A percentile compares a stretch with the other conserved stretches of the same genome.
Evolutionary conservation across 1,140 invertebrate species (phyloP).

Genomic region (Lordiphosa collinella): DNA sequence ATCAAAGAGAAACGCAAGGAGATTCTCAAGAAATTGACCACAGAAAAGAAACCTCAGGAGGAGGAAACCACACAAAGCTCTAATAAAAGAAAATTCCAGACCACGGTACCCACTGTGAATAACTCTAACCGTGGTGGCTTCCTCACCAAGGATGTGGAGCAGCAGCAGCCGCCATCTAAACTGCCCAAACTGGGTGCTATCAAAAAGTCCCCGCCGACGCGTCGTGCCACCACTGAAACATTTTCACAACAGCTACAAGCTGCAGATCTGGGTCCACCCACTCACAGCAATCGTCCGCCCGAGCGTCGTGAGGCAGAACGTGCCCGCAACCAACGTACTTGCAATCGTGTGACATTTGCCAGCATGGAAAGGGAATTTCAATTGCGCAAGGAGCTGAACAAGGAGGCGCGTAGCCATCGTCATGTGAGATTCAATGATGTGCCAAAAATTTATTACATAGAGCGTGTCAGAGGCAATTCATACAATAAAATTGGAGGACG

Average conservation of each 20-base stretch:
- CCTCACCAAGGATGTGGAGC: slow-evolving; percentile 27
- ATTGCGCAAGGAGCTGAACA: neutral
- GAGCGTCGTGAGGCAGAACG: slow-evolving; percentile 38
- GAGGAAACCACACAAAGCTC: too few species aligned
- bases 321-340: slow-evolving; percentile 50
- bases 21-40: slow-evolving; percentile 43
- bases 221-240: slow-evolving; percentile 25
- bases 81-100: slow-evolving; percentile 20
- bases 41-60: slow-evolving; percentile 12
- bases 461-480: slow-evolving; percentile 8
- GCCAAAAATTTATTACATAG: slow-evolving; percentile 18
- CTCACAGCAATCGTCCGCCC: neutral
- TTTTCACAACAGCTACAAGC: slow-evolving; percentile 33
- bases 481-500: neutral
- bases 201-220: neutral
- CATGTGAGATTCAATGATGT: slow-evolving; percentile 33
- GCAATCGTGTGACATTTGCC: slow-evolving; percentile 62
- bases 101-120: slow-evolving; percentile 23
- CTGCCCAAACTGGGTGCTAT: slow-evolving; percentile 6
- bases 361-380: slow-evolving; percentile 48
- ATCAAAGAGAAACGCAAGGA: slow-evolving; percentile 58
- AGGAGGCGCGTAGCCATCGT: slow-evolving; percentile 7
- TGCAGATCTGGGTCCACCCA: slow-evolving; percentile 4
- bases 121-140: slow-evolving; percentile 62
- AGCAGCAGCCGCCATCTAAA: slow-evolving; percentile 23